Conservation (phyloP, 2,113 vertebrate genomes). For the Thamnaconus septentrionalis region DNA sequence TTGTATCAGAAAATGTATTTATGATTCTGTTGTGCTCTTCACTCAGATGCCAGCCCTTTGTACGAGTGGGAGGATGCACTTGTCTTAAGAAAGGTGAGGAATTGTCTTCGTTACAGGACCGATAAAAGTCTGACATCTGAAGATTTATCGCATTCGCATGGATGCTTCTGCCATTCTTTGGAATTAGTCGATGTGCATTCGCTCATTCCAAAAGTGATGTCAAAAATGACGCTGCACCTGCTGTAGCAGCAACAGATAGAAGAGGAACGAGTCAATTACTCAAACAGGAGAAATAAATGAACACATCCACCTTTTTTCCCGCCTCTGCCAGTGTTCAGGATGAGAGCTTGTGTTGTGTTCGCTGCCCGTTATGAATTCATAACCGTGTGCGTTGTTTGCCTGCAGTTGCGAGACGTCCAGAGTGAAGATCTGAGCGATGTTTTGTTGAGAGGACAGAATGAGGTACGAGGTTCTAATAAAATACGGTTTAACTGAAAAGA, state of each 20-base stretch:
- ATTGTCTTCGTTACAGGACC: neutral
- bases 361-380: neutral
- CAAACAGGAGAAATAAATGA: neutral
- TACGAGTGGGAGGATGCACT: constrained; percentile 51
- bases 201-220: no score
- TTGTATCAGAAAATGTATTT: no score
- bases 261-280: no score
- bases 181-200: no score
- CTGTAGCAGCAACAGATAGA: no score
- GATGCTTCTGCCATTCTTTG: no score
- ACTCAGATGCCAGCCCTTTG: constrained; percentile 48
- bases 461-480: constrained; percentile 44
- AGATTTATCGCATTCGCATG: no score
- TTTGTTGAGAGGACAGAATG: constrained; percentile 58
- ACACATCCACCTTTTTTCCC: no score
- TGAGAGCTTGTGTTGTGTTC: neutral
- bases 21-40: constrained; percentile 1
- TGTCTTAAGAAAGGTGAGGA: constrained; percentile 53
- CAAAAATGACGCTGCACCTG: no score
- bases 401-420: constrained; percentile 57
- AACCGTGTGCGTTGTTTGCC: constrained; percentile 15
- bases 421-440: constrained; percentile 52
- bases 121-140: neutral
- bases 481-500: no score
- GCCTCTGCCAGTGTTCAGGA: neutral